Base-by-base conservation (phyloP, 2,113 vertebrate species). In the Megaleporinus macrocephalus region DNA sequence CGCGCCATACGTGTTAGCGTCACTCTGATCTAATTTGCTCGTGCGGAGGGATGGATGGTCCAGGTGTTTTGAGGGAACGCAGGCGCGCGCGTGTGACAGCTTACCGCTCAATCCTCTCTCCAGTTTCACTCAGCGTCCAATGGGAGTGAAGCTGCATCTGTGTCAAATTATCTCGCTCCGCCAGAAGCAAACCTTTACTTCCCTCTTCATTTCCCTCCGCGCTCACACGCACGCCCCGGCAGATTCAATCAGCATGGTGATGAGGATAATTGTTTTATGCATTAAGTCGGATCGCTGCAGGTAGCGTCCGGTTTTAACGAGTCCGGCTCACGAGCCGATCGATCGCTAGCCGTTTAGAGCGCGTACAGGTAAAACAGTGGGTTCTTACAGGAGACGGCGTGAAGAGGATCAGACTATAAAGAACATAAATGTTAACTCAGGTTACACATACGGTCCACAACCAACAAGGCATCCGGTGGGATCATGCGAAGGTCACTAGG, bases 271-370 rank as follows among this genome's bases (percentile, higher is more conserved):
- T 85, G 84, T 80, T 84, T 76, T 75, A 55, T 80, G 73, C 66
- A 80, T 84, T 80, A 84, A 84, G 78, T 80, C 73, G 36, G 24
- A 84, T 63, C 70, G 83, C 83, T 84, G 57, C 83, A 84, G 83
- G 83, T 84, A 76, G 71, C 72, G 79, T 72, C 72, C 51, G 76
- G 55, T 70, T 76, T 76, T 78, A 70, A 80, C 80, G 30, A 76
- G 63, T 55, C 63, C 11, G 33, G 36, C 1, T 33, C 33, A 3
- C 5, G 57, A 68, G 26, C n/a, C 47, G 30, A 82, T 61, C 73
- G 69, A 61, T 76, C 59, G 27, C 59, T 18, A 20, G 69, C 80
- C 59, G 29, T 36, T 70, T 24, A 44, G 2, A 26, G 13, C 26
- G 24, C 57, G 1, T 26, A 61, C 4, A 61, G n/a, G 0, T 61